A percentile compares a stretch with the other conserved stretches of the same genome.
Evolutionary conservation across 1,140 invertebrate genomes (phyloP).

Genomic region (Brachionus paranguensis): DNA sequence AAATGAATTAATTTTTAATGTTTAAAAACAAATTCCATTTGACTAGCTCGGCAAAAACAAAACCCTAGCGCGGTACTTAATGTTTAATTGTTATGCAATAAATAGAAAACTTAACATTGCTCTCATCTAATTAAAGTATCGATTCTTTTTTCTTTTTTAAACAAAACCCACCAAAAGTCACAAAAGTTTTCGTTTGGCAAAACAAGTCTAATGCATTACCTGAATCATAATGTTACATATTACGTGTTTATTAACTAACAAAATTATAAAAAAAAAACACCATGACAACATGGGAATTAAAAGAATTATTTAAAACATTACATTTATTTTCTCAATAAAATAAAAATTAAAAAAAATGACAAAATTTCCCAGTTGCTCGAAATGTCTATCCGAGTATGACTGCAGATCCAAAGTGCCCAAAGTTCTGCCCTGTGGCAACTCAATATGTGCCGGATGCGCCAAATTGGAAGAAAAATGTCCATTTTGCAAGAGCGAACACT

Average conservation of each 20-base stretch:
- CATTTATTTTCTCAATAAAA: not conserved
- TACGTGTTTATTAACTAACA: not conserved
- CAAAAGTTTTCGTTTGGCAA: not conserved
- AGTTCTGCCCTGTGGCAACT: constrained; percentile 26
- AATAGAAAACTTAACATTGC: not conserved
- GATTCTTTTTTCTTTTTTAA: not conserved
- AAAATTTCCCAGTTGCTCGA: constrained; percentile 11
- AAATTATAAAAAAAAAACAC: not conserved
- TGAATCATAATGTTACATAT: not conserved
- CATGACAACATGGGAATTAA: not conserved
- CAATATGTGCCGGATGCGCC: not conserved
- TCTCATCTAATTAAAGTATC: not conserved
- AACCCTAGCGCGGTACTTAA: not conserved
- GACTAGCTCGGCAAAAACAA: not conserved
- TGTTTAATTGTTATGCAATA: not conserved
- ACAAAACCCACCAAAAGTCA: not conserved
- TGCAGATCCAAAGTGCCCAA: not conserved
- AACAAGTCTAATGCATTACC: not conserved
- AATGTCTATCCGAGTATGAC: not conserved
- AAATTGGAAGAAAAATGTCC: not conserved
- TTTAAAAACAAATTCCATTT: not conserved
- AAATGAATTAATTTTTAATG: not conserved
- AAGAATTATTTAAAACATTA: not conserved
- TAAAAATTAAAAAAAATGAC: not conserved
- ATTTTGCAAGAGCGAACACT: not conserved